phyloP scores from a whole-genome alignment of 2,113 vertebrate species.

The Grantiella picta region DNA sequence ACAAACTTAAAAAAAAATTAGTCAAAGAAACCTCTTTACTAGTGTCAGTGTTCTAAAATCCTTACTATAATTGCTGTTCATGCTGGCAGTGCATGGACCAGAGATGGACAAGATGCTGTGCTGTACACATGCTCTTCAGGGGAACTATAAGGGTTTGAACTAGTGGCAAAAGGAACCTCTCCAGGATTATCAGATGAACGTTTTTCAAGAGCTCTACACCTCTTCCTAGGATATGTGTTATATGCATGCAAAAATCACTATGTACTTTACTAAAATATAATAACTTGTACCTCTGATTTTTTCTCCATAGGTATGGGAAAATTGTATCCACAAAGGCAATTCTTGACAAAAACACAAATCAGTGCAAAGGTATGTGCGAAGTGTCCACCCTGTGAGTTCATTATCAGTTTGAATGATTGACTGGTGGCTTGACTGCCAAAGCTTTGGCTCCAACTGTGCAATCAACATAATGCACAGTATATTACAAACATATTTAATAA shows the following conservation, averaged over 20 bases:
- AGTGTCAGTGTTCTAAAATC: background rate
- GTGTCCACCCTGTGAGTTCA: background rate
- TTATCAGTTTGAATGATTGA: background rate
- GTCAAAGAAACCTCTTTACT: background rate
- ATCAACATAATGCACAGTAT: slow-evolving; percentile 13
- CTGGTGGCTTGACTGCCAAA: background rate
- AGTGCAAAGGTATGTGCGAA: slow-evolving; percentile 91
- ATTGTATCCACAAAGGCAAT: slow-evolving; percentile 98
- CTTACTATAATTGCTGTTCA: background rate
- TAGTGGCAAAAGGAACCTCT: background rate
- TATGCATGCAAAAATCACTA: background rate
- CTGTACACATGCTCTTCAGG: background rate
- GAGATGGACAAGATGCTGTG: background rate
- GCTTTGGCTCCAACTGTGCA: slow-evolving; percentile 19
- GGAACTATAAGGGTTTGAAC: background rate
- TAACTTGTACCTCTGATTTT: slow-evolving; percentile 41
- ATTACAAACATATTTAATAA: slow-evolving; percentile 64
- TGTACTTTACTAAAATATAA: background rate
- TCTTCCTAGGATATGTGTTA: background rate
- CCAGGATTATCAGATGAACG: background rate
- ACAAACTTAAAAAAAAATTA: background rate
- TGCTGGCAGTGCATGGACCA: background rate
- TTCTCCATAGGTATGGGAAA: slow-evolving; percentile 89
- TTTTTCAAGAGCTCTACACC: background rate
- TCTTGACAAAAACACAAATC: slow-evolving; percentile 98